Conservation (phyloP, 2,888 invertebrate genomes). For the Phyllotreta striolata region DNA sequence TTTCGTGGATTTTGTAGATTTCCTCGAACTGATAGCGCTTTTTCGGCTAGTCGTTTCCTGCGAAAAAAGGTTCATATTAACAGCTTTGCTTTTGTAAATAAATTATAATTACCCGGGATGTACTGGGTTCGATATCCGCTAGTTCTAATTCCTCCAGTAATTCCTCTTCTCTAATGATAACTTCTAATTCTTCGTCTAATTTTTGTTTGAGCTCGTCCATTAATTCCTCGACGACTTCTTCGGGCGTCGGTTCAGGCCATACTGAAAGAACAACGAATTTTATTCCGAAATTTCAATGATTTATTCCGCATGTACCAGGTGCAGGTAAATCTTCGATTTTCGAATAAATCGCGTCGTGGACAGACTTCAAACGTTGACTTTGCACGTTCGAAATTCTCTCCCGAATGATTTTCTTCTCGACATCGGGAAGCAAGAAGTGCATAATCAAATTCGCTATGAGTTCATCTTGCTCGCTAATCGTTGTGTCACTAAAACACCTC, state of each 20-base stretch:
- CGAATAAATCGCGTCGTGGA: conserved; percentile 58
- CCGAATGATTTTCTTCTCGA: conserved; percentile 61
- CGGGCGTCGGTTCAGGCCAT: conserved; percentile 3
- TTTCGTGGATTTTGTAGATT: no score
- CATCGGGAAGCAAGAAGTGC: conserved; percentile 67
- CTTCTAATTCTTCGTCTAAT: conserved; percentile 11
- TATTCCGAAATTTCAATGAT: neutral
- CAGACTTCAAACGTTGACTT: conserved; percentile 56
- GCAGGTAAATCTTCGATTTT: conserved; percentile 43
- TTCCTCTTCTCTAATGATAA: neutral
- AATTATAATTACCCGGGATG: no score
- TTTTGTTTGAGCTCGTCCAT: conserved; percentile 7
- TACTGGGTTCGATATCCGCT: no score
- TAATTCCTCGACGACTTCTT: conserved; percentile 13
- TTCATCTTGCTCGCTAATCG: conserved; percentile 63
- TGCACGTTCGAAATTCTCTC: conserved; percentile 58
- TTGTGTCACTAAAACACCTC: conserved; percentile 18
- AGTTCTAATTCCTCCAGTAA: neutral
- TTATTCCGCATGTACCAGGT: conserved; percentile 35
- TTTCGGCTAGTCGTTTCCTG: no score
- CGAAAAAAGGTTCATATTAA: no score
- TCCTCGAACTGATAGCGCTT: no score
- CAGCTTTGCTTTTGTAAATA: no score
- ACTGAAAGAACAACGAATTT: conserved; percentile 1
- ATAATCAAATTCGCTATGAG: conserved; percentile 67